Evolutionary conservation across 53 echinoderm and acorn worm genomes (phyloP), one percentile per base, ranked within the genome.

Genomic region (Actinopyga echinites): DNA sequence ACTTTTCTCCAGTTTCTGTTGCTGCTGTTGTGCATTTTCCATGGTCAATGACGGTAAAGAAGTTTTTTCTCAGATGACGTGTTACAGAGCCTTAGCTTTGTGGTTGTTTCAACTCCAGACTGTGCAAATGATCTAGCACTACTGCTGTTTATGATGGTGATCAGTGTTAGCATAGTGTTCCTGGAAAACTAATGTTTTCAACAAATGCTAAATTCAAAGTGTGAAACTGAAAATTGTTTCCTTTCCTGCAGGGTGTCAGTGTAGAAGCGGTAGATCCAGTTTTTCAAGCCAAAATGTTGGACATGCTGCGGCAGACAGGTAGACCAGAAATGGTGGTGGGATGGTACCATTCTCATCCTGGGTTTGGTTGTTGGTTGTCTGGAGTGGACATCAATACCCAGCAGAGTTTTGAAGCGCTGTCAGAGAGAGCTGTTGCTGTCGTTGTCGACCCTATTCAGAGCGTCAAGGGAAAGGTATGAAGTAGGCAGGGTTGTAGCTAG

Each of bases 301-400:
- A 96, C 44, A 96, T 96, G 97, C 58, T 96, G 53, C 90, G 90
- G 63, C 97, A 96, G 89, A 96, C 97, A 1, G 97, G 97, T 20
- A 88, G 97, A 53, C 97, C 96, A 17, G 97, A 96, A 83, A 96
- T 96, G 97, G 97, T 96, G 8, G 97, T 96, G 0, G 97, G 97
- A 20, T 96, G 97, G 97, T 96, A 96, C 71, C 97, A 96, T 66
- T 96, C 97, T 32, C 93, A 96, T 86, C 97, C 97, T 12, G 97
- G 97, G 12, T 96, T 96, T 37, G 97, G 97, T 17, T 96, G 97
- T 77, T 96, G 97, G 97, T 83, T 96, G 31, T 96, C 97, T 3
- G 97, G 97, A 8, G 97, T 96, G 2, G 97, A 96, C 88, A 96
- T 96, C 86, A 96, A 96, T 89, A 96, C 97, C 44, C 97, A 96